Conservation (phyloP, 1,140 invertebrate genomes). For the Diorhabda sublineata region DNA sequence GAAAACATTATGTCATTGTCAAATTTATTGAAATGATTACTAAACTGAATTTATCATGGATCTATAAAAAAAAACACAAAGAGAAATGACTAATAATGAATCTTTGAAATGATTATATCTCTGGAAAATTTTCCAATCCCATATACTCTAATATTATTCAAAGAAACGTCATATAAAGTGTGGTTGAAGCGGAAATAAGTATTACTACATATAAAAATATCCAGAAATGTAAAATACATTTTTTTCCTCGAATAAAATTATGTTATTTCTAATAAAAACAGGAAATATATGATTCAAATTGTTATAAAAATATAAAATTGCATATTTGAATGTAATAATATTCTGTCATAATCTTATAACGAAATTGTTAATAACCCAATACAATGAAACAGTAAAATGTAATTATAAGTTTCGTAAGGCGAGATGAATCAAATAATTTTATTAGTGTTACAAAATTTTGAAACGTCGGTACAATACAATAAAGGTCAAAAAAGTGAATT, state of each 20-base stretch:
- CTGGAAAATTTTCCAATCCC: neutral
- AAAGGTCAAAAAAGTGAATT: slow-evolving; percentile 19
- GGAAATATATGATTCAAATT: too few species aligned
- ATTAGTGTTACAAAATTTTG: neutral
- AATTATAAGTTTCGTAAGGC: neutral
- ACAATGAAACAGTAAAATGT: too few species aligned
- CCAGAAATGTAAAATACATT: too few species aligned
- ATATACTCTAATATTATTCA: slow-evolving; percentile 1
- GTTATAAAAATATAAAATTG: too few species aligned
- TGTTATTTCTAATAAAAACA: too few species aligned
- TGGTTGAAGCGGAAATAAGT: too few species aligned
- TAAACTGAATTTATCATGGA: neutral
- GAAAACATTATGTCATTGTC: neutral
- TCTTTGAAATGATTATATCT: neutral
- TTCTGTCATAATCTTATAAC: too few species aligned
- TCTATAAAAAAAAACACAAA: neutral
- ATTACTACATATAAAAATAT: too few species aligned
- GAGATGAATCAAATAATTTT: neutral
- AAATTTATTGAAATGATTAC: neutral
- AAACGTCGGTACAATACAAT: neutral
- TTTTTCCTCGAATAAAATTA: too few species aligned
- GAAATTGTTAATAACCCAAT: too few species aligned
- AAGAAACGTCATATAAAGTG: too few species aligned
- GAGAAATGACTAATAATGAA: neutral
- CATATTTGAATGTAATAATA: too few species aligned